phyloP scores from a whole-genome alignment of 2,888 invertebrate species.

The Himalopsyche japonica region DNA sequence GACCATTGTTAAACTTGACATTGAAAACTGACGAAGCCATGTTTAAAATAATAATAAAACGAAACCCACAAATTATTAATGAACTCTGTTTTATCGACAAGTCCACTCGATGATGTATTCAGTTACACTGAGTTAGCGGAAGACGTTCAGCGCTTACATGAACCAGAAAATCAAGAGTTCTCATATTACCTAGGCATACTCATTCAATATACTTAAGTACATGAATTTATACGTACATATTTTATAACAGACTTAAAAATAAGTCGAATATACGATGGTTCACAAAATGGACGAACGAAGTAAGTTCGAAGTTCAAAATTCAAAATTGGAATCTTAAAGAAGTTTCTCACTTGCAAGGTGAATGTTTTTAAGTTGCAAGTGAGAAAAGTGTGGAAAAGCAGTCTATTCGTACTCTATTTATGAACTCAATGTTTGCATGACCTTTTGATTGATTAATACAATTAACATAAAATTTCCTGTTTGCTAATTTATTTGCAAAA shows the following conservation, averaged over 20 bases:
- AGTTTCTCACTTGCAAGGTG: too few relatives aligned
- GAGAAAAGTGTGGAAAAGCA: too few relatives aligned
- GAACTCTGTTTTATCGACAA: neutral
- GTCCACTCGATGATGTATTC: neutral
- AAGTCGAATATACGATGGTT: neutral
- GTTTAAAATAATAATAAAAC: neutral
- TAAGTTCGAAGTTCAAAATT: neutral
- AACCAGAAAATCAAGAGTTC: neutral
- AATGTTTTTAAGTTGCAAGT: too few relatives aligned
- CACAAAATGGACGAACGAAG: neutral
- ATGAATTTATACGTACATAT: too few relatives aligned
- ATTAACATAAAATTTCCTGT: too few relatives aligned
- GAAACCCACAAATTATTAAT: neutral
- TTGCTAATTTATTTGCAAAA: too few relatives aligned
- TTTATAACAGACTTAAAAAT: neutral
- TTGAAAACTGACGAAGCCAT: conserved; percentile 48
- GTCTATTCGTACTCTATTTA: too few relatives aligned
- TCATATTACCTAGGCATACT: neutral
- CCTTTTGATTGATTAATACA: too few relatives aligned
- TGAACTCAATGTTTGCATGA: too few relatives aligned
- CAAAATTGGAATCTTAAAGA: too few relatives aligned
- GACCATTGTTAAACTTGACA: conserved; percentile 53
- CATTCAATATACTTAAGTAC: neutral
- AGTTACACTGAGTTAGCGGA: neutral
- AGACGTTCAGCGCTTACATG: neutral